Percentiles rank a stretch among this genome's conserved stretches.
phyloP scores from a whole-genome alignment of 92 coral and sea anemone species.

The Palythoa caribaeorum region DNA sequence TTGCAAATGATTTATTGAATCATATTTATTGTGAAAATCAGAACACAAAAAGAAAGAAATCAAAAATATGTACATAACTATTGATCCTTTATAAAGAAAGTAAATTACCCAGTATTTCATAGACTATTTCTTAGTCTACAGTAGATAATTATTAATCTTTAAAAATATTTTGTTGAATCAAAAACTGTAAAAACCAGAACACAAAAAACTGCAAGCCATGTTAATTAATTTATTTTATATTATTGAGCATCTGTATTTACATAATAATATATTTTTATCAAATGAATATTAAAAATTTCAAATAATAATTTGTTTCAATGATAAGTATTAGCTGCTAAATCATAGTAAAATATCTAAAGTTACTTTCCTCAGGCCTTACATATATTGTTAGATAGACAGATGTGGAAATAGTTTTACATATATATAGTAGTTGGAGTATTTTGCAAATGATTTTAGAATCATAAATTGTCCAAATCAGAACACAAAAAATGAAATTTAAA shows the following conservation, averaged over 20 bases:
- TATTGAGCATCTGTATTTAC: constrained; percentile 1
- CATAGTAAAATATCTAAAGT: not conserved
- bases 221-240: not conserved
- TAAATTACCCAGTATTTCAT: too few species aligned
- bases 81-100: constrained; percentile 2
- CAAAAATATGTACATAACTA: not conserved
- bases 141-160: not conserved
- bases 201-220: not conserved
- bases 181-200: not conserved
- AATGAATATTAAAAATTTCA: not conserved
- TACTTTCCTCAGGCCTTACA: not conserved
- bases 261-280: not conserved
- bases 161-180: not conserved
- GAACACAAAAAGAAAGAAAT: not conserved
- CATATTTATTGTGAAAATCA: not conserved
- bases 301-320: not conserved
- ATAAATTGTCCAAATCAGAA: not conserved
- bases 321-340: not conserved
- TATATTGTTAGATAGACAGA: not conserved
- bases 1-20: not conserved
- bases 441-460: not conserved
- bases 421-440: not conserved
- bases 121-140: not conserved
- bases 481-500: not conserved
- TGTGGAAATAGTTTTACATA: not conserved